Evolutionary conservation across 2,113 vertebrate genomes (phyloP), one percentile per base, ranked within the genome.

Genomic region (Lota lota): DNA sequence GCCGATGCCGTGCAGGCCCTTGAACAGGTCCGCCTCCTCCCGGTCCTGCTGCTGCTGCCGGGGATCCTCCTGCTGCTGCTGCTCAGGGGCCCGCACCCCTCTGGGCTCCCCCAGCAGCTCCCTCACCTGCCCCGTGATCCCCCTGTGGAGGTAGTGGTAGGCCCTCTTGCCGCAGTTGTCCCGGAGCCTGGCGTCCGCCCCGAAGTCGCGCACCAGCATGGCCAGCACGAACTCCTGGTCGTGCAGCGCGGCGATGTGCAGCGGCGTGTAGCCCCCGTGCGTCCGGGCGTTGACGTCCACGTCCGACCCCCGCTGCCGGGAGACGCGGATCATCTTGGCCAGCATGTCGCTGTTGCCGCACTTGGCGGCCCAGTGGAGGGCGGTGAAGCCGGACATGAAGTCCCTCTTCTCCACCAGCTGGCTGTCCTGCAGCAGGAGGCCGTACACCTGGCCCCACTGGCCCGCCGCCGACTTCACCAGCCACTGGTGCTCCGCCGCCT

Each of bases 351-450:
- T 81, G 87, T 95, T 93, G 0, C 97, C 97, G 0, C 79, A 90
- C 76, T 99, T 99, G 67, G 94, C 95, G 0, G 94, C 96, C 97
- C 97, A 99, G 79, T 99, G 97, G 61, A 99, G 82, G 8, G 93
- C 95, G 0, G 96, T 99, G 91, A 95, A 97, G 20, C 97, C 96
- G 0, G 94, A 95, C 71, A 94, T 93, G 87, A 97, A 97, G 83
- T 99, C 96, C 65, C 85, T 93, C 68, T 94, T 97, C 64, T 90
- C 86, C 0, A 93, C 95, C 83, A 99, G 88, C 64, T 92, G 90
- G 66, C 70, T 16, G 14, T 98, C 94, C 0, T 69, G 85, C 76
- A 98, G 85, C 61, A 98, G 86, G 56, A 98, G 87, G n/a, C 95
- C 95, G 0, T 95, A 92, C 1, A 94, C 91, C 57, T 92, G 93